Evolutionary conservation across 2,113 vertebrate species (phyloP), one percentile per base, ranked within the genome.

Genomic region (Callopanchax toddi): DNA sequence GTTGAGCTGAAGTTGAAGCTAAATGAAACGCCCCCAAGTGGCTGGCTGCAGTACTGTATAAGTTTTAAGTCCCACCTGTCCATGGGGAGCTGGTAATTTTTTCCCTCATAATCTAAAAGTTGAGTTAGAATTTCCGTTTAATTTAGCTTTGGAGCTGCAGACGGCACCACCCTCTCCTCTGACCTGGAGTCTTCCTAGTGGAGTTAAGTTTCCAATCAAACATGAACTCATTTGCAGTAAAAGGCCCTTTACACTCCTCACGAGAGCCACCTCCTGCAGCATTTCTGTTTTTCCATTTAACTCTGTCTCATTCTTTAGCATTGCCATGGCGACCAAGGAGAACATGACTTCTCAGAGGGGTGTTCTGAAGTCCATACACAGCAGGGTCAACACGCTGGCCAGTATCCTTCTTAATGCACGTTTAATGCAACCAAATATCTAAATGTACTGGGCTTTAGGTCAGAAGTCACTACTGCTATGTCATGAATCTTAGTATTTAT

Each of bases 271-370:
- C 34, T 7, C 34, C 34, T 52, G n/a, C 12, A 15, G 13, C 11
- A 18, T 78, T 70, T 23, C 67, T 58, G 39, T 58, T 66, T 58
- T n/a, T 67, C 5, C 46, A 60, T 26, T 60, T 1, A 32, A 62
- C 32, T 42, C 3, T 71, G 12, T 70, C 22, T 56, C 53, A 55
- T 54, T 67, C 63, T 76, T 54, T 43, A 99, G 97, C 89, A 98
- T 99, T 84, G 97, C 97, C 81, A 99, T 99, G 97, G 95, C 95
- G 71, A 99, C 97, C 64, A 99, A 99, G 93, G 97, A 99, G 93
- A 99, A 99, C 90, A 96, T 98, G 95, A 97, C 97, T 65, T 99
- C 96, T 3, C 97, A 99, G 76, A 93, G 97, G 78, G 95, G 96
- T 62, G 67, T 97, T 78, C 84, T 99, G 89, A 98, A 98, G 87